Evolutionary conservation across 2,888 invertebrate genomes (phyloP).

Genomic region (Torymus texanus): DNA sequence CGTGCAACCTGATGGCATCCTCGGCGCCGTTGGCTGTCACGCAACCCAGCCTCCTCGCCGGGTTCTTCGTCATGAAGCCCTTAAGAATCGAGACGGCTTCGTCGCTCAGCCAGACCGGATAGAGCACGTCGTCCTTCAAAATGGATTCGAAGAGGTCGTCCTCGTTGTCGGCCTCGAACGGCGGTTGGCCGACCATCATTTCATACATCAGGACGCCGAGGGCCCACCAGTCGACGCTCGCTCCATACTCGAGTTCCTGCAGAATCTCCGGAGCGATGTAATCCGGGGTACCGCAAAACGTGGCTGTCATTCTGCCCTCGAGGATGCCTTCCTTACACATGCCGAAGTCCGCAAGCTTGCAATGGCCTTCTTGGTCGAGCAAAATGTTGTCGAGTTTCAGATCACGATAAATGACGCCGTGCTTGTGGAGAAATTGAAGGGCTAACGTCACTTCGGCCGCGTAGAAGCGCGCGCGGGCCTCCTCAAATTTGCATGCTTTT

Average conservation of each 20-base stretch:
- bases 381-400: slow-evolving; percentile 98
- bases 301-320: slow-evolving; percentile 90
- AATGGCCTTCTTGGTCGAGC: slow-evolving; percentile 95
- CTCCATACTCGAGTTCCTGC: slow-evolving; percentile 93
- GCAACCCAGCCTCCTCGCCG: slow-evolving; percentile 95
- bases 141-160: slow-evolving; percentile 99
- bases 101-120: slow-evolving; percentile 96
- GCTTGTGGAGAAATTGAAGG: slow-evolving; percentile 95
- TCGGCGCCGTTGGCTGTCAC: slow-evolving; percentile 83
- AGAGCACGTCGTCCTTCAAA: slow-evolving; percentile 97
- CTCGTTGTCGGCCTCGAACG: slow-evolving; percentile 99
- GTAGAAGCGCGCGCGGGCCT: slow-evolving; percentile 95
- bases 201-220: slow-evolving; percentile 98
- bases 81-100: slow-evolving; percentile 94
- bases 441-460: slow-evolving; percentile 99
- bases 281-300: slow-evolving; percentile 99
- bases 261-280: slow-evolving; percentile 99
- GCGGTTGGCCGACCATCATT: slow-evolving; percentile 99
- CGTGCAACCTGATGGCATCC: slow-evolving; percentile 91
- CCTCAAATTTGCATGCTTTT: slow-evolving; percentile 97
- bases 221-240: slow-evolving; percentile 97
- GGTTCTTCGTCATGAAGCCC: slow-evolving; percentile 99
- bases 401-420: slow-evolving; percentile 99
- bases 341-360: slow-evolving; percentile 96
- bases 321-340: slow-evolving; percentile 98